Evolutionary conservation across 2,888 invertebrate species (phyloP), one percentile per base, ranked within the genome.

Genomic region (Tipula confusa): DNA sequence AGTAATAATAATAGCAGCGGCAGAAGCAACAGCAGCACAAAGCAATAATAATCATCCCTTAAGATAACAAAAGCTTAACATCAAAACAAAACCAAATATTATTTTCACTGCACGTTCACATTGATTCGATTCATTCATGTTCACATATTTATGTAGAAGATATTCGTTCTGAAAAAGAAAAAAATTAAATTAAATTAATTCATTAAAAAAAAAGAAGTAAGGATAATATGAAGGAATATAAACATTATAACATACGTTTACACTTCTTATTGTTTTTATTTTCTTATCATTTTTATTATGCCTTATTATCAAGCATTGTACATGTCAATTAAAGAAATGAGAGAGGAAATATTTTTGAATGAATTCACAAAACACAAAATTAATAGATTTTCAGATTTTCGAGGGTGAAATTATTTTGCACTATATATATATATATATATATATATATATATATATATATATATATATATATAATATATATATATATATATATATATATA

Each of bases 21-120:
- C 64, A 24, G 64, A 18, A 64, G 15, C 43, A 43, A 13, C 64
- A 64, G 64, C 18, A 64, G 64, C 18, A 64, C 24, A 64, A 64
- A 64, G 9, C 64, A 64, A 64, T 64, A 64, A 64, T 64, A 64
- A 64, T 64, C 64, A 64, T 64, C 64, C 64, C 64, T 64, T 64
- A 64, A 64, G 64, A 64, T 64, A 64, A 64, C 64, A 64, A 64
- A 64, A 64, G 64, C 64, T 64, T 64, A 64, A 64, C 64, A 64
- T 64, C 64, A 64, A 64, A 64, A 64, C 64, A 64, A 64, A 64
- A 64, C 64, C 64, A 64, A 64, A 64, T 64, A 64, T 64, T 64
- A 64, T 64, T 64, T 64, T 64, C 64, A 24, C 9, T 64, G 64
- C 64, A 64, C 64, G 64, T 64, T 64, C 64, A 64, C 64, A 64